A percentile compares a stretch with the other conserved stretches of the same genome.
These are phyloP conservation scores for Zaprionus lachaisei DNA, from an alignment of 1,140 invertebrate genomes.

Conservation along the genomic window DNA sequence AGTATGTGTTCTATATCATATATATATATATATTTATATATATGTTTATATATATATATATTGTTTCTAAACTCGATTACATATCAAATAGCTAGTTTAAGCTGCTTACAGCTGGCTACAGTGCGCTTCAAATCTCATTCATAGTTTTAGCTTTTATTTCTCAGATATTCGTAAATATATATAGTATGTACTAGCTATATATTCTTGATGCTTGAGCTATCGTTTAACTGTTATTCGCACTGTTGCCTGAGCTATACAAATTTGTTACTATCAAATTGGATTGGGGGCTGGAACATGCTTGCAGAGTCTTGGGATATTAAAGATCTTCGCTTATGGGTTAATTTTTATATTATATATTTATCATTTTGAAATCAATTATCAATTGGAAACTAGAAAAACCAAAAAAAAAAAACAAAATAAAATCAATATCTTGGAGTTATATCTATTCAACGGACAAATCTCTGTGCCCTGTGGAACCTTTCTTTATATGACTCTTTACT, in stretches of 20 bases:
- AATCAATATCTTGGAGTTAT: no score
- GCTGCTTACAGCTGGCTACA: neutral
- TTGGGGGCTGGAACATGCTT: neutral
- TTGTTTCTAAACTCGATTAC: neutral
- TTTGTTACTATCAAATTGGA: conserved; percentile 2
- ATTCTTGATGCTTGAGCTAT: conserved; percentile 1
- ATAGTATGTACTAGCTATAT: neutral
- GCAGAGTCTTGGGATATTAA: neutral
- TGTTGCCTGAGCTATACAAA: conserved; percentile 4
- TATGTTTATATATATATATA: conserved; percentile 10
- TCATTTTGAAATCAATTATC: no score
- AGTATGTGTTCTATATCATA: conserved; percentile 10
- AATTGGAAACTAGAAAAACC: no score
- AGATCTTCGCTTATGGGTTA: no score
- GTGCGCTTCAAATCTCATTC: neutral
- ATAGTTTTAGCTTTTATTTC: no score
- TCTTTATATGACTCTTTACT: no score
- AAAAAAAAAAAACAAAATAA: no score
- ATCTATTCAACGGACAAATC: no score
- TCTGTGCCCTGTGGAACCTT: no score
- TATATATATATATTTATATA: neutral
- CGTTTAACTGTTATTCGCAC: neutral
- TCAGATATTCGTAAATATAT: neutral
- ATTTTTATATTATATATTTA: no score
- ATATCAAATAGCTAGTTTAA: neutral